phyloP scores from a whole-genome alignment of 2,888 invertebrate genomes.

The Byasa hedistus region DNA sequence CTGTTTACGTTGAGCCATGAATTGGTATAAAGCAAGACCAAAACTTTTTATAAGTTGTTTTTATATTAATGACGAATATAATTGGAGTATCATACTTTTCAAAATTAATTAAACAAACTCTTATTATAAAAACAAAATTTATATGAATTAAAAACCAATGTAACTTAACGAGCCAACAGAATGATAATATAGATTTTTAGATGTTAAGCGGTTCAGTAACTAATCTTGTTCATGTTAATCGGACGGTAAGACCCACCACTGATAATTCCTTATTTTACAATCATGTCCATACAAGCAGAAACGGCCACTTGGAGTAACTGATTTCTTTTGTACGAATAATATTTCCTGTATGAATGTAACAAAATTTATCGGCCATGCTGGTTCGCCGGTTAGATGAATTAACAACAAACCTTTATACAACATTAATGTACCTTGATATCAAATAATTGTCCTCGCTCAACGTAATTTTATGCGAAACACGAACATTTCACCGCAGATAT shows the following conservation, averaged over 20 bases:
- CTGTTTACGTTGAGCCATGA: constrained; percentile 64
- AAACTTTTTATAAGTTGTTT: constrained; percentile 66
- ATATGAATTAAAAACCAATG: too few species aligned
- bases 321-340: constrained; percentile 55
- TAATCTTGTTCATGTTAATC: constrained; percentile 44
- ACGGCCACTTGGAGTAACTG: constrained; percentile 59
- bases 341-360: constrained; percentile 28
- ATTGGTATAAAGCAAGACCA: constrained; percentile 54
- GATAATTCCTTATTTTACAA: constrained; percentile 54
- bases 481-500: constrained; percentile 10
- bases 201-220: too few species aligned
- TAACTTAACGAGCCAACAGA: too few species aligned
- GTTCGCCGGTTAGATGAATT: constrained; percentile 1
- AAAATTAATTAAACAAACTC: too few species aligned
- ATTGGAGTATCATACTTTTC: too few species aligned
- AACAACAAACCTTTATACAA: constrained; percentile 2
- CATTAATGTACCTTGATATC: constrained; percentile 9
- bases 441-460: constrained; percentile 8
- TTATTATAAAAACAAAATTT: too few species aligned
- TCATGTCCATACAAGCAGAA: constrained; percentile 46
- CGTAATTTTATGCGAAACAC: constrained; percentile 22
- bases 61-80: constrained; percentile 52
- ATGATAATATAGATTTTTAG: too few species aligned
- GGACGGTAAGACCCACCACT: constrained; percentile 46
- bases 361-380: constrained; percentile 21